phyloP scores from a whole-genome alignment of 2,888 invertebrate species.

The Macroteleia sp. region DNA sequence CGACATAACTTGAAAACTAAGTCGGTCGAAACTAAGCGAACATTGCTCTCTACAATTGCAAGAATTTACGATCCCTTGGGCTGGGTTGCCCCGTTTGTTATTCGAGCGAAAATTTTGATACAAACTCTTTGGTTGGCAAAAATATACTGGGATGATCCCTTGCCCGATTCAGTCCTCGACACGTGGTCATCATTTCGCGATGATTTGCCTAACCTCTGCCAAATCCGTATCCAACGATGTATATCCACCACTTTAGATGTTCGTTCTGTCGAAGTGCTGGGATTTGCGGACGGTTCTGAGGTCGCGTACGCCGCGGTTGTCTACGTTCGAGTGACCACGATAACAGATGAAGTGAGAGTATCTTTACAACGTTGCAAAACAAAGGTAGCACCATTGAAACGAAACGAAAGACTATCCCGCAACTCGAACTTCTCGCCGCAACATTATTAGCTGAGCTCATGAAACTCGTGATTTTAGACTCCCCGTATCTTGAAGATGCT shows the following conservation, averaged over 20 bases:
- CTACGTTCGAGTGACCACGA: background rate
- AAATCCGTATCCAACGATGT: constrained; percentile 1
- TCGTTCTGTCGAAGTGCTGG: background rate
- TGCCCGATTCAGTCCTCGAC: background rate
- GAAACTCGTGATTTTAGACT: background rate
- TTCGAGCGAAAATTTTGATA: background rate
- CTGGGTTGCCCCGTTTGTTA: constrained; percentile 1
- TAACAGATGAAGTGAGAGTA: background rate
- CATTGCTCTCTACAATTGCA: background rate
- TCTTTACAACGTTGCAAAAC: constrained; percentile 11
- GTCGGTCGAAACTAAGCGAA: background rate
- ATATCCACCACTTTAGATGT: background rate
- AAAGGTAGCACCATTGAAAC: constrained; percentile 18
- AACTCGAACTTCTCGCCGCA: constrained; percentile 15
- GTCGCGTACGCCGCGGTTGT: constrained; percentile 13
- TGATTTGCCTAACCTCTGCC: no score
- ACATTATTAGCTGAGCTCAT: constrained; percentile 3
- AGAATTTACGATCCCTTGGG: constrained; percentile 2
- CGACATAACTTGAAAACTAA: background rate
- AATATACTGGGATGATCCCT: background rate
- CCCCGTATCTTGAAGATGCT: background rate
- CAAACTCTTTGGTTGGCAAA: background rate
- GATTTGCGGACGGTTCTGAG: constrained; percentile 14
- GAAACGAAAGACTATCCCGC: constrained; percentile 4
- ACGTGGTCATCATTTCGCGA: background rate